phyloP scores from a whole-genome alignment of 2,888 invertebrate species.

The Eupithecia centaureata region DNA sequence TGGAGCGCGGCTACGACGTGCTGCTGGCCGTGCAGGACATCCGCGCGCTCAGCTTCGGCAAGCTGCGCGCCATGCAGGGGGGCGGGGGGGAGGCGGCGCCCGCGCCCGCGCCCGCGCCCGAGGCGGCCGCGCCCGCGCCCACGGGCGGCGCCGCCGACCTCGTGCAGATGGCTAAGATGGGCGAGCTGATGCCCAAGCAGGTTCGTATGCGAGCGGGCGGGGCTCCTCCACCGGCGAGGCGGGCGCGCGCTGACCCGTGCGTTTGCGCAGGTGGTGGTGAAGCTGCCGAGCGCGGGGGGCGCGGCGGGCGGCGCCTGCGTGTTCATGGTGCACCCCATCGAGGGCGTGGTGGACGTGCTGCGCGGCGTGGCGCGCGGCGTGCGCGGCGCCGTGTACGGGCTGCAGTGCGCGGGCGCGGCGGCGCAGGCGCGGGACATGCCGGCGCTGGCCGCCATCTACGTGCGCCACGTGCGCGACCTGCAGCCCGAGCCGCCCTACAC shows the following conservation, averaged over 20 bases:
- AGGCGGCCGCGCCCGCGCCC: conserved; percentile 64
- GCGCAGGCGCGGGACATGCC: conserved; percentile 87
- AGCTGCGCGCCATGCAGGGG: conserved; percentile 85
- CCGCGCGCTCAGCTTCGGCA: conserved; percentile 91
- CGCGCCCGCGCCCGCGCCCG: conserved; percentile 46
- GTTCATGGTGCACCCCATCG: conserved; percentile 92
- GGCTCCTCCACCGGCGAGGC: no score
- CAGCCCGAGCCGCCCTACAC: conserved; percentile 94
- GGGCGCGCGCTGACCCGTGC: background rate
- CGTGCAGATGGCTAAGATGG: conserved; percentile 70
- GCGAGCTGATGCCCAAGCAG: conserved; percentile 90
- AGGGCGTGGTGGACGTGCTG: conserved; percentile 91
- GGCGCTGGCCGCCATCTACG: conserved; percentile 89
- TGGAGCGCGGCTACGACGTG: conserved; percentile 96
- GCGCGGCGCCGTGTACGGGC: conserved; percentile 91
- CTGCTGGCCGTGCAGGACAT: conserved; percentile 96
- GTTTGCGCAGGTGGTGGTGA: conserved; percentile 85
- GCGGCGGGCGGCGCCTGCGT: conserved; percentile 90
- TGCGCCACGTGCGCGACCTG: conserved; percentile 88
- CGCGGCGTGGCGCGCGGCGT: conserved; percentile 88
- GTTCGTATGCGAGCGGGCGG: no score
- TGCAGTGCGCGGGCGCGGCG: conserved; percentile 92
- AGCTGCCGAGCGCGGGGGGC: conserved; percentile 85
- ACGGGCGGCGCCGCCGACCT: conserved; percentile 73
- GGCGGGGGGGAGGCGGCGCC: conserved; percentile 50